Evolutionary conservation across 2,113 vertebrate genomes (phyloP).

Genomic region (Epinephelus lanceolatus): DNA sequence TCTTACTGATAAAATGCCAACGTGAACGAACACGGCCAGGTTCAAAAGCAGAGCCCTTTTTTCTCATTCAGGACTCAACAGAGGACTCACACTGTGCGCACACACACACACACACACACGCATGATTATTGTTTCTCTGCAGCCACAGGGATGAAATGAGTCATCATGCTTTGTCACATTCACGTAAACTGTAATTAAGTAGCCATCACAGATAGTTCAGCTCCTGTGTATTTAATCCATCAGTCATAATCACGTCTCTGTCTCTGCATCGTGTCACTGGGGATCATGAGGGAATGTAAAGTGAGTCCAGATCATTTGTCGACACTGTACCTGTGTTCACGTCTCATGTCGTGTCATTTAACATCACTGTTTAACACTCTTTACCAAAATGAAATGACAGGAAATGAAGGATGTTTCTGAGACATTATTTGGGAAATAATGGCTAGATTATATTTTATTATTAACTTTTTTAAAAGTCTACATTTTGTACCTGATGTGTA

Average conservation of each 20-base stretch:
- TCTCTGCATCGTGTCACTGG: background rate
- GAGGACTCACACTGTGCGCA: background rate
- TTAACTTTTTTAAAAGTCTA: conserved; percentile 79
- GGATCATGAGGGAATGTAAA: conserved; percentile 11
- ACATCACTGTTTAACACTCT: conserved; percentile 45
- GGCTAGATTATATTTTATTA: conserved; percentile 81
- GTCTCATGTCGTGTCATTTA: conserved; percentile 31
- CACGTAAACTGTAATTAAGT: background rate
- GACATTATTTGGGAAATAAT: conserved; percentile 53
- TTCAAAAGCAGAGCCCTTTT: background rate
- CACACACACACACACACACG: background rate
- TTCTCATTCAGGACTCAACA: background rate
- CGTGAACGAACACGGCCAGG: background rate
- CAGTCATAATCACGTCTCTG: background rate
- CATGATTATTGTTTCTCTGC: conserved; percentile 5
- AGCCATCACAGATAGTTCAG: background rate
- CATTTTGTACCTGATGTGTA: conserved; percentile 81
- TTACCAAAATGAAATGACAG: conserved; percentile 65
- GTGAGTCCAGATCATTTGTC: conserved; percentile 6
- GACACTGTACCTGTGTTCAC: conserved; percentile 28
- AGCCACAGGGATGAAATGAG: background rate
- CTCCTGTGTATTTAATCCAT: background rate
- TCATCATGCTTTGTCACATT: background rate
- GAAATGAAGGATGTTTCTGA: conserved; percentile 63
- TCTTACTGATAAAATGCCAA: background rate